Evolutionary conservation across 2,797 vertebrate species (phyloP).

Genomic region (Gastrophryne carolinensis): DNA sequence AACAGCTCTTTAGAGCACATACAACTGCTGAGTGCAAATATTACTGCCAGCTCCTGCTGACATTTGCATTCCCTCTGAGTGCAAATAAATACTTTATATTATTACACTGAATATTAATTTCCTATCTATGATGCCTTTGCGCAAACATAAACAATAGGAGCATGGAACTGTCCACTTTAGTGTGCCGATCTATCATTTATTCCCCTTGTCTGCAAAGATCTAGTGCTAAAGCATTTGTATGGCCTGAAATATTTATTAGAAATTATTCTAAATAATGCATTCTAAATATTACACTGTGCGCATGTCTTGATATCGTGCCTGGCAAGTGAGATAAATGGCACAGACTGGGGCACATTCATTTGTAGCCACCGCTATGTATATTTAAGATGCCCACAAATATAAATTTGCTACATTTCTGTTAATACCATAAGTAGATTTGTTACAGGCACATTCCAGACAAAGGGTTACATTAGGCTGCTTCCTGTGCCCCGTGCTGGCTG

Average conservation of each 20-base stretch:
- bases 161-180: neutral
- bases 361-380: neutral
- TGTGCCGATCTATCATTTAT: neutral
- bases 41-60: neutral
- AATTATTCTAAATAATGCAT: slow-evolving; percentile 28
- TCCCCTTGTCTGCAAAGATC: neutral
- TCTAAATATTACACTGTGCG: neutral
- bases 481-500: too few species aligned
- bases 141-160: slow-evolving; percentile 5
- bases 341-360: neutral
- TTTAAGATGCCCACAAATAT: neutral
- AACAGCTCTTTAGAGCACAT: slow-evolving; percentile 2
- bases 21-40: slow-evolving; percentile 9
- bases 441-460: too few species aligned
- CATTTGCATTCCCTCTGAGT: slow-evolving; percentile 27
- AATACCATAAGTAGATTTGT: too few species aligned
- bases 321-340: slow-evolving; percentile 9
- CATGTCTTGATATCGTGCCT: neutral
- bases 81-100: slow-evolving; percentile 30
- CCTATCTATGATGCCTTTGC: neutral
- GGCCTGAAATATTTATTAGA: slow-evolving; percentile 9
- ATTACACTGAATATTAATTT: slow-evolving; percentile 17
- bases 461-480: too few species aligned
- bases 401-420: too few species aligned
- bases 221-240: slow-evolving; percentile 1